Conservation (phyloP, 2,888 invertebrate genomes). For the Cloeon dipterum region DNA sequence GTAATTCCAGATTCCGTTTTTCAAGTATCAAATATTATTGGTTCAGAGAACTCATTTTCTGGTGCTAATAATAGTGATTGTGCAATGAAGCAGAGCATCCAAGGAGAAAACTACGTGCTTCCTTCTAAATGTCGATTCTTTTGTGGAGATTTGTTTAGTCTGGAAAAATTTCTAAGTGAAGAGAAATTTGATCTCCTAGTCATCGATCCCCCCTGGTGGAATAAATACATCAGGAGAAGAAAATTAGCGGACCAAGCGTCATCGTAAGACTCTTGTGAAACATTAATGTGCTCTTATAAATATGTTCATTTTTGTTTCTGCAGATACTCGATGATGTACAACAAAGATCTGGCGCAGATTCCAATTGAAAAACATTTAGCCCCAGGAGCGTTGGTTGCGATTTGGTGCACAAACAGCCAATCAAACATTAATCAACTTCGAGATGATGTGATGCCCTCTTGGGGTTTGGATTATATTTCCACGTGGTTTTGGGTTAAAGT, state of each 20-base stretch:
- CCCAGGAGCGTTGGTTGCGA: slow-evolving; percentile 41
- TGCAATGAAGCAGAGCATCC: neutral
- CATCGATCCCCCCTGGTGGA: slow-evolving; percentile 92
- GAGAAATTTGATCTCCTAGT: slow-evolving; percentile 50
- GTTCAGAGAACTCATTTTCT: neutral
- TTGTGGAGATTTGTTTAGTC: neutral
- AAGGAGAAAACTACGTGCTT: neutral
- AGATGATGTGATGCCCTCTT: slow-evolving; percentile 48
- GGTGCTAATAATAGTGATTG: neutral
- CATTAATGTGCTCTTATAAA: neutral
- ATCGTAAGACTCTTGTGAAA: slow-evolving; percentile 22
- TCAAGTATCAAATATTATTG: neutral
- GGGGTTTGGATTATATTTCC: slow-evolving; percentile 46
- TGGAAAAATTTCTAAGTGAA: neutral
- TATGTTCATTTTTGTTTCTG: too few species aligned
- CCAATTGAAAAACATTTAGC: slow-evolving; percentile 39
- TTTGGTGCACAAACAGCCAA: slow-evolving; percentile 83
- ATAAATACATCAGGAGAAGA: slow-evolving; percentile 73
- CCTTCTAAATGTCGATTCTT: neutral
- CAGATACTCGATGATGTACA: slow-evolving; percentile 61
- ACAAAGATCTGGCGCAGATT: slow-evolving; percentile 44
- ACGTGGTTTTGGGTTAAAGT: slow-evolving; percentile 83
- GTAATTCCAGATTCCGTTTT: neutral
- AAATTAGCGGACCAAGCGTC: slow-evolving; percentile 33
- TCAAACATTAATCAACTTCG: slow-evolving; percentile 42